Evolutionary conservation across 35 echinoderm and acorn worm species (phyloP), one percentile per base, ranked within the genome.

Genomic region (Ophioderma brevispina): DNA sequence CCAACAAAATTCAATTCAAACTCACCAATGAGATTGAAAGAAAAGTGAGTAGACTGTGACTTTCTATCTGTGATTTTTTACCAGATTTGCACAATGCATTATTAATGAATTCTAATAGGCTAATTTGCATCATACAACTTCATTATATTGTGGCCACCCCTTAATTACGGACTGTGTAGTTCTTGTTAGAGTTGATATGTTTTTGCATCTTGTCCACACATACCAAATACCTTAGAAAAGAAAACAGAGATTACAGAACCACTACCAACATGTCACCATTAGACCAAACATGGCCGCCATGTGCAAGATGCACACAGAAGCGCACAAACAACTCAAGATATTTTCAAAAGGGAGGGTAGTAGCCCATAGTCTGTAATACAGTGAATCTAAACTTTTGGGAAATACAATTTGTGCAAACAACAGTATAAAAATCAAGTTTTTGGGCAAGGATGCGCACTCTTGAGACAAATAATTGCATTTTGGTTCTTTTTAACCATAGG

Each of bases 221-320:
- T 87, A 75, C 84, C n/a, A 84, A 84, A 41, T 98, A 98, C 84
- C 55, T 98, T n/a, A n/a, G n/a, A n/a, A n/a, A n/a, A n/a, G n/a
- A n/a, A n/a, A n/a, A 14, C 64, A 92, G 78, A 92, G 94, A 37
- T 84, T 98, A 80, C 82, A 92, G 78, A 85, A 82, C 25, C 93
- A 98, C 79, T 98, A 33, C 96, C 96, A 0, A 90, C 36, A 98
- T 98, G 96, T 99, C 97, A 31, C 97, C 97, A 1, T n/a, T 81
- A 18, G 91, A 95, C 75, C 38, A 39, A 18, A 64, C 87, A 35
- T 99, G 97, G 97, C 97, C 97, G 35, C 93, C 93, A 76, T 95
- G 87, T 33, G 90, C 93, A 75, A 88, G 39, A 55, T 95, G 0
- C 94, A 95, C 50, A 80, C 87, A 84, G 46, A 88, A 30, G 55